Conservation (phyloP, 2,888 invertebrate genomes). For the Rhopalosiphum nymphaeae region DNA sequence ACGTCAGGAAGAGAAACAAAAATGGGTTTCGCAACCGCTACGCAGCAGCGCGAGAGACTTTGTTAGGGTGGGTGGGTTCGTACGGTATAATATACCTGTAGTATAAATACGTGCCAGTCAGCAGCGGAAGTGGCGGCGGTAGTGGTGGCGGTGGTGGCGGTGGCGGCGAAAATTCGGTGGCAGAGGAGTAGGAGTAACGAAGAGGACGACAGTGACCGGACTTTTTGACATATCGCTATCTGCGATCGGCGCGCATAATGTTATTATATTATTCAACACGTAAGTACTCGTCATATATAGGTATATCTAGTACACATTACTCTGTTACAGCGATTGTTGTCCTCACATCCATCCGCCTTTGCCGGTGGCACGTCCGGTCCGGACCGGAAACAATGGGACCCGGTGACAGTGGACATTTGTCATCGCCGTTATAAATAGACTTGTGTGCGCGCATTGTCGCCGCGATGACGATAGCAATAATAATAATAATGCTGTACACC, state of each 20-base stretch:
- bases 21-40: constrained; percentile 43
- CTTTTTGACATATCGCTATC: constrained; percentile 40
- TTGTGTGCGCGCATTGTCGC: constrained; percentile 24
- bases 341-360: not conserved
- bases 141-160: not conserved
- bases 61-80: not conserved
- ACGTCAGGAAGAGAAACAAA: not conserved
- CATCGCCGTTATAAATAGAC: constrained; percentile 59
- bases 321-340: not conserved
- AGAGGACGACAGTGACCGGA: not conserved
- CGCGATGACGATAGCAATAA: not conserved
- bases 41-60: not conserved
- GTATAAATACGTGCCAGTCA: not conserved
- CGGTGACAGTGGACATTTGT: constrained; percentile 60
- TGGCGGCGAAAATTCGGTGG: not conserved
- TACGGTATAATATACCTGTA: not conserved
- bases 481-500: not conserved
- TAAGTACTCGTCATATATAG: not conserved
- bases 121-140: not conserved
- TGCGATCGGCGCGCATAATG: not conserved
- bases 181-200: not conserved
- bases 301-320: not conserved
- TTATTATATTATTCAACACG: not conserved
- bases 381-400: constrained; percentile 57
- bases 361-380: constrained; percentile 46